Evolutionary conservation across 2,113 vertebrate genomes (phyloP).

Genomic region (Chaenogobius annularis): DNA sequence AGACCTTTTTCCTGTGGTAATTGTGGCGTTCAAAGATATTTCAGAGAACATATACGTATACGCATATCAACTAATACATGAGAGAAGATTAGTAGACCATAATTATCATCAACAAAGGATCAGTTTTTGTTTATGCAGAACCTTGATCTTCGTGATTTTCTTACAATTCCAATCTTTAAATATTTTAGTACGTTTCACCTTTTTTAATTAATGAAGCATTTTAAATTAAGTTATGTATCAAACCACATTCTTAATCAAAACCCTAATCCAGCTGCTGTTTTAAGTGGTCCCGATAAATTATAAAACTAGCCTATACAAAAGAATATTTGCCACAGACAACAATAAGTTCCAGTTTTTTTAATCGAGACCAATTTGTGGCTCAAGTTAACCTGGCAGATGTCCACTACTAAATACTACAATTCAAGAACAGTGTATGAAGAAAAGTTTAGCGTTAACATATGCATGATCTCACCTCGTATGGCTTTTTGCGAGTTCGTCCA

Average conservation of each 20-base stretch:
- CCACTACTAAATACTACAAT: conserved; percentile 3
- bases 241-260: not conserved
- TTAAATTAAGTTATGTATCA: conserved; percentile 9
- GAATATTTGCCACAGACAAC: not conserved
- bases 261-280: conserved; percentile 1
- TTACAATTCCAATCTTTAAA: not conserved
- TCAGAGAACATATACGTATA: not conserved
- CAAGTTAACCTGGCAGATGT: not conserved
- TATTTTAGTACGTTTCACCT: conserved; percentile 3
- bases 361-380: not conserved
- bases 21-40: not conserved
- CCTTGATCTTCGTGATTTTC: not conserved
- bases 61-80: too few species aligned
- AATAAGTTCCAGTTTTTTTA: not conserved
- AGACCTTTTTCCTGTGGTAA: not conserved
- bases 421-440: not conserved
- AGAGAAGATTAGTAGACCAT: not conserved
- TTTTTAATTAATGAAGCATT: not conserved
- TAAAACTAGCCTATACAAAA: conserved; percentile 3
- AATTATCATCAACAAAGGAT: not conserved
- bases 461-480: conserved; percentile 30
- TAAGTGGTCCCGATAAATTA: not conserved
- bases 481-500: conserved; percentile 29
- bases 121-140: not conserved
- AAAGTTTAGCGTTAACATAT: not conserved